phyloP scores from a whole-genome alignment of 2,888 invertebrate genomes.

The Hyposoter dolosus region DNA sequence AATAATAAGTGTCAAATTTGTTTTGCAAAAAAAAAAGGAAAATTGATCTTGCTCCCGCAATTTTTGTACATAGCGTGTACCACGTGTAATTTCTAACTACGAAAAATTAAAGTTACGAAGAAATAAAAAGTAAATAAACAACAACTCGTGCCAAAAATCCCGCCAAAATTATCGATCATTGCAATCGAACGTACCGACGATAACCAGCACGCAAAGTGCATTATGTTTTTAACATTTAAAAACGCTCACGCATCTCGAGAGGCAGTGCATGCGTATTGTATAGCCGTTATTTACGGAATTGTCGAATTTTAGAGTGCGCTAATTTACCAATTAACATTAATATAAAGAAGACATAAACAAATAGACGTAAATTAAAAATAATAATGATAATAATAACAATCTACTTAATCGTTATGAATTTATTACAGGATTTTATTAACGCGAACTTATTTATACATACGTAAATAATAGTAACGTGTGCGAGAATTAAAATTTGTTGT shows the following conservation, averaged over 20 bases:
- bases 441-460: constrained; percentile 46
- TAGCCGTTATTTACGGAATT: constrained; percentile 67
- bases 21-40: background rate
- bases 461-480: constrained; percentile 38
- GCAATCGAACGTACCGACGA: constrained; percentile 61
- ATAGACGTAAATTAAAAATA: constrained; percentile 28
- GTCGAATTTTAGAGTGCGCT: constrained; percentile 62
- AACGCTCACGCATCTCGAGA: constrained; percentile 40
- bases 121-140: constrained; percentile 44
- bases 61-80: constrained; percentile 62
- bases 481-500: constrained; percentile 28
- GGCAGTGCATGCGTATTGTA: constrained; percentile 60
- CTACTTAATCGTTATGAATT: constrained; percentile 61
- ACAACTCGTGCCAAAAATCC: constrained; percentile 67
- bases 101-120: constrained; percentile 17
- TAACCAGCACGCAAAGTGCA: constrained; percentile 7
- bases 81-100: constrained; percentile 53
- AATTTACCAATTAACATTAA: constrained; percentile 17
- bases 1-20: constrained; percentile 35
- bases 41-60: constrained; percentile 29
- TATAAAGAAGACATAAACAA: background rate
- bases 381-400: constrained; percentile 43
- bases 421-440: constrained; percentile 63
- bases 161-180: constrained; percentile 67
- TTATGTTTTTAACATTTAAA: background rate